Evolutionary conservation across 2,797 vertebrate genomes (phyloP), one percentile per base, ranked within the genome.

Genomic region (Hypotaenidia okinawae): DNA sequence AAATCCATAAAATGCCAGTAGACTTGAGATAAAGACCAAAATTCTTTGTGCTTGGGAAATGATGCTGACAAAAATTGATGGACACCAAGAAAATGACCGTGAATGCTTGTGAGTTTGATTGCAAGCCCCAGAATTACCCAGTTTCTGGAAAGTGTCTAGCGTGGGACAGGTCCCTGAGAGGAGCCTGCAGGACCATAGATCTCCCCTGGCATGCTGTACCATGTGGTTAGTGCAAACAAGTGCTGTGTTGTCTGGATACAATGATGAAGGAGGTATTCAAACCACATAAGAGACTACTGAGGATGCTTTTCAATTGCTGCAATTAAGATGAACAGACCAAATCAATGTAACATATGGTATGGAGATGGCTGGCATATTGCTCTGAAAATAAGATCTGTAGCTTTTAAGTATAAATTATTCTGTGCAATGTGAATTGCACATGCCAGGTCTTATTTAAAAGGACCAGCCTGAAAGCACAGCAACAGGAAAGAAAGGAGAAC

Each of bases 341-440:
- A 74, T 74, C 57, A 49, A 32, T 67, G 61, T 75, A 39, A 58
- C 14, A 1, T 86, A 19, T 22, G 59, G 52, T 51, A 55, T 33
- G 37, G 69, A 86, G 45, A 54, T 84, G 54, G 51, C 32, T 90
- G 82, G 22, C 45, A 22, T 15, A 9, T 67, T 83, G 51, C 54
- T 95, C 52, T 59, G 77, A 90, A 87, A 95, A 79, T 58, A 76
- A 79, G 19, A 66, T 77, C 59, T 79, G 32, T 45, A 84, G 70
- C 74, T 90, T 90, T 94, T 66, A 86, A 80, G 21, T 80, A 61
- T 70, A 91, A 93, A 77, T 84, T 87, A 73, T 63, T 90, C 74
- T 70, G 32, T 84, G 58, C 55, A 39, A 73, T 67, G 35, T 73
- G 74, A 89, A 94, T 88, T 92, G 55, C 21, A 79, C 35, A 4